Percentiles rank a stretch among this genome's conserved stretches.
These are phyloP conservation scores for Sepiola atlantica DNA, from an alignment of 2,888 invertebrate species.

Conservation along the genomic window DNA sequence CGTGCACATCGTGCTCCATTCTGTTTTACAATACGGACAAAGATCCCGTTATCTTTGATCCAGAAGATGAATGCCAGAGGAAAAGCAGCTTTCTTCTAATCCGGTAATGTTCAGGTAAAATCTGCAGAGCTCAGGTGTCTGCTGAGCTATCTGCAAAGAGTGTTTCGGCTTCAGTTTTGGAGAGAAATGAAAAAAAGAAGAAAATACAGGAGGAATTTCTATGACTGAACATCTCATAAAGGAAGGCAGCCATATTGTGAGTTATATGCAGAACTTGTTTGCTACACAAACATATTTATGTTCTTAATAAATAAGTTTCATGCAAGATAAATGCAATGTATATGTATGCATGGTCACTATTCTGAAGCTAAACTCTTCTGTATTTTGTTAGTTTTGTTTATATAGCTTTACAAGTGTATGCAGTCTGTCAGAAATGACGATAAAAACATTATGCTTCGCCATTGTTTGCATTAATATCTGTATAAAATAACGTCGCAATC, in stretches of 20 bases:
- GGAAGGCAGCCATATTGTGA: neutral
- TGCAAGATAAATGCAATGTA: neutral
- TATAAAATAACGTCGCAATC: too few relatives aligned
- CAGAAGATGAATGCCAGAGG: neutral
- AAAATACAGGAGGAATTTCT: neutral
- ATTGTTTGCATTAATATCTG: too few relatives aligned
- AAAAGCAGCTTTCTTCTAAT: slow-evolving; percentile 13
- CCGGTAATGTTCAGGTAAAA: neutral
- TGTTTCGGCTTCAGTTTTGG: neutral
- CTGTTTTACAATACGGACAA: neutral
- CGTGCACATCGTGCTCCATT: neutral
- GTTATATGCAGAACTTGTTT: neutral
- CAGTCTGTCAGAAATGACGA: too few relatives aligned
- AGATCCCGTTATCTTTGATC: slow-evolving; percentile 21
- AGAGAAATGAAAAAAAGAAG: neutral
- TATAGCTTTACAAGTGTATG: too few relatives aligned
- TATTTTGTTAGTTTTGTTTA: too few relatives aligned
- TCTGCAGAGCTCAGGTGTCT: neutral
- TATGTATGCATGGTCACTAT: neutral
- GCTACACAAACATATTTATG: neutral
- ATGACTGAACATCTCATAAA: neutral
- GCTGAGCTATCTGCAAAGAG: neutral
- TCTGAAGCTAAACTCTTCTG: neutral
- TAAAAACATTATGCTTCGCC: too few relatives aligned
- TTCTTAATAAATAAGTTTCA: neutral